Evolutionary conservation across 2,888 invertebrate genomes (phyloP), one percentile per base, ranked within the genome.

Genomic region (Sinohyriopsis cumingii): DNA sequence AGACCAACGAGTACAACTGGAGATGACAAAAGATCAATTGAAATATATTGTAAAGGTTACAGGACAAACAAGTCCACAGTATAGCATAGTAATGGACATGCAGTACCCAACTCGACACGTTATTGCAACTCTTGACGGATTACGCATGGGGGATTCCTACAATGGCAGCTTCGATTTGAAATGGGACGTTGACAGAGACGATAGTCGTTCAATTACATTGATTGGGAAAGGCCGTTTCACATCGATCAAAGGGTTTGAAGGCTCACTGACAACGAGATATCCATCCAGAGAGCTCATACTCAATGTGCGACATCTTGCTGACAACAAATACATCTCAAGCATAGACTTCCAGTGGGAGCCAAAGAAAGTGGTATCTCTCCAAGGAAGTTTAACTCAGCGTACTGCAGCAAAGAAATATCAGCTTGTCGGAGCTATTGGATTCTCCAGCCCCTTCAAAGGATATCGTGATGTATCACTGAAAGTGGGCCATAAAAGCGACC

Each of bases 121-220:
- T 18, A 72, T 71, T 19, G 69, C 80, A n/a, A 73, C 68, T 18
- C 61, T 80, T 18, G 81, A 78, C 22, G 80, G 76, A 12, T 72
- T 67, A 18, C 73, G 71, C 25, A 59, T 66, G 12, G 68, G 68
- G 15, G 68, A 75, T 22, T 67, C 63, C n/a, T 78, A 76, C 56
- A 60, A 65, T 12, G 75, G 76, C 25, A 75, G 72, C 25, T 61
- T 78, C 45, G 78, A 82, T 59, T 53, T 80, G 22, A 76, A 81
- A 63, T 84, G 83, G 82, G 81, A 85, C 78, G 83, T 82, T 25
- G 78, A 82, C 28, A 75, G 70, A 67, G 81, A 81, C 65, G 69
- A 71, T 61, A 67, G 74, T 20, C 73, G 76, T 59, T 68, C 76
- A 22, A 15, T 80, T 20, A 59, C 69, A 3, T 55, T 81, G 6